Conservation (phyloP, 1,140 invertebrate species). For the Penaeus indicus region DNA sequence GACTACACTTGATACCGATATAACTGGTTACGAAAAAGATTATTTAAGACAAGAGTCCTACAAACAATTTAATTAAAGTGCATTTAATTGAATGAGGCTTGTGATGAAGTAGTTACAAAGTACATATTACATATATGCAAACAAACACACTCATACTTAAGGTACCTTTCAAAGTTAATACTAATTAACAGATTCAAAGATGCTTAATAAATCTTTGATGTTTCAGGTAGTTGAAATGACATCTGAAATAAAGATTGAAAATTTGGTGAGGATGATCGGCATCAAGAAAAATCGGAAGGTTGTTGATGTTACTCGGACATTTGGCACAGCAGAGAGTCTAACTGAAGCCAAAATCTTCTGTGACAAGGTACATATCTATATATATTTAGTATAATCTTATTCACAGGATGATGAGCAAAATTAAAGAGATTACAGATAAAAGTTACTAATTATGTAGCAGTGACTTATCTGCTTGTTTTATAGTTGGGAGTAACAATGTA, state of each 20-base stretch:
- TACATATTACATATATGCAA: background rate
- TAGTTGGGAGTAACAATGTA: background rate
- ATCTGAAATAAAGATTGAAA: slow-evolving; percentile 67
- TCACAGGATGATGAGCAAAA: background rate
- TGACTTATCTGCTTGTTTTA: no score
- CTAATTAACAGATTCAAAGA: slow-evolving; percentile 66
- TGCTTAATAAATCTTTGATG: slow-evolving; percentile 51
- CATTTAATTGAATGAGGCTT: no score
- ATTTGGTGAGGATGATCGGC: slow-evolving; percentile 76
- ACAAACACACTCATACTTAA: no score
- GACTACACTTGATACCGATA: no score
- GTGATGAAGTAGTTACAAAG: no score
- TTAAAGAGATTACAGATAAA: background rate
- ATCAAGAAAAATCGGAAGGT: slow-evolving; percentile 89
- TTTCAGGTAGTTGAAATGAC: slow-evolving; percentile 75
- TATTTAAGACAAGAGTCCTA: no score
- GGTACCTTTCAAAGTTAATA: background rate
- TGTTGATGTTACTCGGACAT: slow-evolving; percentile 85
- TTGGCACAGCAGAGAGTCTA: slow-evolving; percentile 84
- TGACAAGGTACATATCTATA: slow-evolving; percentile 78
- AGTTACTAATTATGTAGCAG: no score
- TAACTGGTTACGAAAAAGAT: no score
- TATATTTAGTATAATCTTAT: slow-evolving; percentile 51
- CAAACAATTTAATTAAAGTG: no score
- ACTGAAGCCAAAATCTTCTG: slow-evolving; percentile 83